phyloP scores from a whole-genome alignment of 1,140 invertebrate genomes.

The Hylaeus anthracinus region DNA sequence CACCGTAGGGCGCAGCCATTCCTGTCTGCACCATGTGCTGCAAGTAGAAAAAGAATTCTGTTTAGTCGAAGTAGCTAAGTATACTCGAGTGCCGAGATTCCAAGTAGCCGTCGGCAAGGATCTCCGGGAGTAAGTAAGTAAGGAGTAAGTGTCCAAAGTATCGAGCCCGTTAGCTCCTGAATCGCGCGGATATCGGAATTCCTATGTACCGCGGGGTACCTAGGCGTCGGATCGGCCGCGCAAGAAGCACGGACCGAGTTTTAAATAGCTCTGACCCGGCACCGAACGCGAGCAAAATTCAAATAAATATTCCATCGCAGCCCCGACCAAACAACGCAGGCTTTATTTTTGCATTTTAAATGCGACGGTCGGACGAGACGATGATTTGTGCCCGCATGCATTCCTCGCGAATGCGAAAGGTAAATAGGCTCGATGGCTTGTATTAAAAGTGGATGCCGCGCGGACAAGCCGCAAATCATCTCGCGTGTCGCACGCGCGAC shows the following conservation, averaged over 20 bases:
- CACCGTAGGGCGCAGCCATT: constrained; percentile 92
- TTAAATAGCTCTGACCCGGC: constrained; percentile 2
- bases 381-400: constrained; percentile 40
- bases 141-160: too few relatives aligned
- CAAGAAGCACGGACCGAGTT: background rate
- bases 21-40: constrained; percentile 98
- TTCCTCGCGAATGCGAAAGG: constrained; percentile 9
- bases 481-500: constrained; percentile 49
- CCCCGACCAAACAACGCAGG: background rate
- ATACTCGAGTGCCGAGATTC: too few relatives aligned
- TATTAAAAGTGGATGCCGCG: constrained; percentile 34
- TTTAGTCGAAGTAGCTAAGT: background rate
- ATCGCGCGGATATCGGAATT: background rate
- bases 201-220: background rate
- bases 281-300: background rate
- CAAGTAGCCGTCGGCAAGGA: too few relatives aligned
- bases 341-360: constrained; percentile 20
- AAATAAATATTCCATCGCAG: background rate
- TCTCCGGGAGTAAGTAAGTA: too few relatives aligned
- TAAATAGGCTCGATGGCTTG: constrained; percentile 21
- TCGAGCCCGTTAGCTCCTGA: too few relatives aligned
- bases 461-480: constrained; percentile 40
- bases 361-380: constrained; percentile 4
- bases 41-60: constrained; percentile 74
- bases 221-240: background rate